Evolutionary conservation across 2,113 vertebrate genomes (phyloP), one percentile per base, ranked within the genome.

Genomic region (Baryphthengus martii): DNA sequence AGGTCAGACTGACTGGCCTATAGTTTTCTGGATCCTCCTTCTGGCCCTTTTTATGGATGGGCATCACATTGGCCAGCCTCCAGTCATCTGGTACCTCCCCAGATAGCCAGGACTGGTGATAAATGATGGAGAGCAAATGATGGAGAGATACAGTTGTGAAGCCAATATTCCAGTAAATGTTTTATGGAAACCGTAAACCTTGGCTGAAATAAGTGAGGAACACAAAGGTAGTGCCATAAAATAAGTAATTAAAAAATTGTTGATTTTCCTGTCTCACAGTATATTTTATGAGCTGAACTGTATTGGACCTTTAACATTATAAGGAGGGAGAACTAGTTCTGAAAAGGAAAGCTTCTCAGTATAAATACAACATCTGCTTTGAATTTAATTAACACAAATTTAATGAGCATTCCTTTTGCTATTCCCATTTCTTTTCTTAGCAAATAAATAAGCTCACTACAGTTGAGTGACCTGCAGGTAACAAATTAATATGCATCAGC

Each of bases 221-320:
- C 9, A 66, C 0, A 8, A 2, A 1, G 2, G 5, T 47, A 65
- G 8, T 17, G 19, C 18, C 4, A 2, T 59, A 63, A 88, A 90
- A 63, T 14, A 68, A 75, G 17, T 52, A 16, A 52, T 59, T 63
- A 7, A 8, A 19, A 25, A 44, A 24, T 0, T 73, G 3, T 50
- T 49, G 0, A 33, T 33, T 78, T 66, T 75, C 61, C 39, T 53
- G 12, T n/a, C 25, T 80, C 29, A 59, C 31, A 53, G 42, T 11
- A 59, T 28, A 6, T 16, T n/a, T 66, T 62, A 20, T 35, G 5
- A 81, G 18, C 11, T 56, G n/a, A 76, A 63, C 15, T 50, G 4
- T 49, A 78, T 2, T 7, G 13, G 21, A 63, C 6, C 23, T 45
- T 73, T 25, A 55, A 10, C 13, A 66, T 6, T 44, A 26, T 7